Conservation (phyloP, 2,888 invertebrate genomes). For the Tetheella fluctuosa region DNA sequence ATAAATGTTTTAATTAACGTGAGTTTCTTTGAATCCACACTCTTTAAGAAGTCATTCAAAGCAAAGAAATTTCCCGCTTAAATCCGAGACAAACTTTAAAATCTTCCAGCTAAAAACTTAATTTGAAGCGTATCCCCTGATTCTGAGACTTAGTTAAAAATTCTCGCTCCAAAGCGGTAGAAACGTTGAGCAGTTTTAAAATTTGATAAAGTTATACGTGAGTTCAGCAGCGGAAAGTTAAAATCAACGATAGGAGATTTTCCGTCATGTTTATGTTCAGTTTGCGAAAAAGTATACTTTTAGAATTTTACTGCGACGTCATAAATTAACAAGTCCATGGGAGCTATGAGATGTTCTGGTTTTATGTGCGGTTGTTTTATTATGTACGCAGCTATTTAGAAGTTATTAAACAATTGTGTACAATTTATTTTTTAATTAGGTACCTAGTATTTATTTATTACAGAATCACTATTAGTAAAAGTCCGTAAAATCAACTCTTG, state of each 20-base stretch:
- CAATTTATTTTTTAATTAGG: no score
- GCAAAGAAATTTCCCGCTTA: not conserved
- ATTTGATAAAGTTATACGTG: constrained; percentile 39
- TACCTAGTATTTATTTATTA: no score
- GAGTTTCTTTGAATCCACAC: not conserved
- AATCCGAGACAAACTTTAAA: constrained; percentile 33
- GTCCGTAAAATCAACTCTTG: no score
- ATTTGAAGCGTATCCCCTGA: constrained; percentile 34
- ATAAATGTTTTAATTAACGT: not conserved
- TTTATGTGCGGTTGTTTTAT: no score
- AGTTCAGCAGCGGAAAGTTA: constrained; percentile 14
- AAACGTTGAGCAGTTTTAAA: constrained; percentile 27
- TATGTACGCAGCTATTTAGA: no score
- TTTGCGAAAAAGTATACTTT: not conserved
- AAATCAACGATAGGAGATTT: constrained; percentile 16
- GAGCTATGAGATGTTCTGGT: no score
- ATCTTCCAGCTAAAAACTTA: constrained; percentile 36
- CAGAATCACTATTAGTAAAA: no score
- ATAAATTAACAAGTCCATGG: no score
- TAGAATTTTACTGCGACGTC: not conserved
- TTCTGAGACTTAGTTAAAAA: constrained; percentile 46
- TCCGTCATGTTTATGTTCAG: constrained; percentile 10
- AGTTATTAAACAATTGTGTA: no score
- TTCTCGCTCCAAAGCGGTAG: constrained; percentile 34
- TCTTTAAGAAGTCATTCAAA: not conserved